phyloP scores from a whole-genome alignment of 2,888 invertebrate species.

The Drosophila formosana region DNA sequence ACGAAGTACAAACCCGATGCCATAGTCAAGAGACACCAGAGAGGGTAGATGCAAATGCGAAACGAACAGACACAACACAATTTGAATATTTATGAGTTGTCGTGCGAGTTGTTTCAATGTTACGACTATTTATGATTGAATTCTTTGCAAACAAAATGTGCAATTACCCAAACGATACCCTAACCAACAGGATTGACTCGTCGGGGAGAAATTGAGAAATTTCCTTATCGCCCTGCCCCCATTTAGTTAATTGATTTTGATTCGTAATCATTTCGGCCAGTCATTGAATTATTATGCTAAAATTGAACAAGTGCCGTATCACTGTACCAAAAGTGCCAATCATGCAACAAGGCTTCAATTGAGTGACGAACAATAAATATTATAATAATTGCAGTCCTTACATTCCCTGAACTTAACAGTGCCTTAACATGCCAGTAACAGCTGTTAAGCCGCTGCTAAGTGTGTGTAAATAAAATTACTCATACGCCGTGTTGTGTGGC shows the following conservation, averaged over 20 bases:
- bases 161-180: neutral
- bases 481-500: constrained; percentile 29
- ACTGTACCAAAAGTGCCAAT: constrained; percentile 41
- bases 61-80: constrained; percentile 48
- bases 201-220: constrained; percentile 6
- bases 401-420: neutral
- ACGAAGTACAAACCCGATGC: neutral
- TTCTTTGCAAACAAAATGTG: constrained; percentile 28
- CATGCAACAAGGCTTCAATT: constrained; percentile 15
- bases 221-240: constrained; percentile 13
- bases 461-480: constrained; percentile 11
- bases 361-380: neutral
- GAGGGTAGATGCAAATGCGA: constrained; percentile 12
- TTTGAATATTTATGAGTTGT: constrained; percentile 71
- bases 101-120: constrained; percentile 53
- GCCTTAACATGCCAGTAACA: neutral
- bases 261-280: constrained; percentile 20
- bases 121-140: constrained; percentile 45
- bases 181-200: neutral
- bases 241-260: constrained; percentile 9
- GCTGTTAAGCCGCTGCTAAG: neutral
- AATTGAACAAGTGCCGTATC: constrained; percentile 36
- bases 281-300: constrained; percentile 26
- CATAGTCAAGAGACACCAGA: neutral
- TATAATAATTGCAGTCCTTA: neutral